Evolutionary conservation across 1,140 invertebrate species (phyloP), one percentile per base, ranked within the genome.

Genomic region (Drosophila mojavensis): DNA sequence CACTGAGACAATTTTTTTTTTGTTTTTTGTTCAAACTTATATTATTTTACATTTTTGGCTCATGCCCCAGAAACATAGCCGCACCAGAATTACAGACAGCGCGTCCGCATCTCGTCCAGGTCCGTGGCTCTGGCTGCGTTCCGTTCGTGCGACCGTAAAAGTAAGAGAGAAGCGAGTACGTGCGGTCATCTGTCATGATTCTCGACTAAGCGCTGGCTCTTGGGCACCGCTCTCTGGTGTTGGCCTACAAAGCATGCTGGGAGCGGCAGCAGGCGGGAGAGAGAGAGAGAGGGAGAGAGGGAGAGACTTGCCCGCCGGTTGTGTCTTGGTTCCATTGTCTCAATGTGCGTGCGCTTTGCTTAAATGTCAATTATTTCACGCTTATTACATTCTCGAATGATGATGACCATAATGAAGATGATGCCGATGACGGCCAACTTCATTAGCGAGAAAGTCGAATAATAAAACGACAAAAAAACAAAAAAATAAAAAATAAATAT

Each of bases 321-420:
- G 51, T 47, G 26, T 54, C 59, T 58, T 30, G 47, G 47, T 70
- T 74, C 45, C 79, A 86, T 81, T 86, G 82, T 86, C 69, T 86
- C 33, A 9, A 72, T 89, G 73, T 89, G 84, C 84, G 84, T 88
- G 84, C 36, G 84, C 74, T 89, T 89, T 84, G 73, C 84, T 84
- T 88, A 88, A 88, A 88, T 89, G 84, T 88, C 84, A 88, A 88
- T 89, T 88, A 88, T 89, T 89, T 88, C 84, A 88, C 84, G 80
- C 84, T 88, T 89, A 89, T 89, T 89, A 81, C 70, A 86, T 83
- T 88, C 78, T 83, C 55, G 15, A 48, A 28, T 20, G 26, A 60
- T 81, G 79, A 81, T 74, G 62, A 58, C 68, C 55, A 79, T 73
- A 59, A 82, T 78, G 75, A 66, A 61, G 70, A 75, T 59, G 58